These are phyloP conservation scores for Calycopis cecrops DNA, from an alignment of 1,140 invertebrate species.

Conservation along the genomic window DNA sequence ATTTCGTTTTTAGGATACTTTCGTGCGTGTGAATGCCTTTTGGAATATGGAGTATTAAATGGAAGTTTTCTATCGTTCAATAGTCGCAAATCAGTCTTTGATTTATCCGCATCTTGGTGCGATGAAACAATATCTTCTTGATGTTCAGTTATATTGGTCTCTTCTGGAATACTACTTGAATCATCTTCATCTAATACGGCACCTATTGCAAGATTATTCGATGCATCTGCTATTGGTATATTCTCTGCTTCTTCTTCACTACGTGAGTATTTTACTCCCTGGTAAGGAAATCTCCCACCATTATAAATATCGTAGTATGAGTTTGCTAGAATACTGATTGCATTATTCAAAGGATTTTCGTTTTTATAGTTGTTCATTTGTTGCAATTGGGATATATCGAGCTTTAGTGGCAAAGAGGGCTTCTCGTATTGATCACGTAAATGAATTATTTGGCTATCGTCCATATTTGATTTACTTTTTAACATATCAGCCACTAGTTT, in stretches of 20 bases:
- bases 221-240: conserved; percentile 59
- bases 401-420: conserved; percentile 41
- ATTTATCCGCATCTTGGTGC: conserved; percentile 38
- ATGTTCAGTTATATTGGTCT: conserved; percentile 35
- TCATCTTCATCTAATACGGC: conserved; percentile 66
- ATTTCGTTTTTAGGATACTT: conserved; percentile 56
- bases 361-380: conserved; percentile 52
- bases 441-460: conserved; percentile 47
- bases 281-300: conserved; percentile 45
- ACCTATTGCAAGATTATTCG: conserved; percentile 64
- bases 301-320: conserved; percentile 54
- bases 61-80: conserved; percentile 40
- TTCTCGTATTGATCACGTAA: conserved; percentile 52
- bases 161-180: conserved; percentile 37
- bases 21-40: conserved; percentile 44
- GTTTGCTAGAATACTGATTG: conserved; percentile 36
- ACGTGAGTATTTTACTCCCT: conserved; percentile 63
- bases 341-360: conserved; percentile 45
- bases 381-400: conserved; percentile 65
- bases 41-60: conserved; percentile 41
- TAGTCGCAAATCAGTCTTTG: conserved; percentile 38
- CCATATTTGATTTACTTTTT: conserved; percentile 57
- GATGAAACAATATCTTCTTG: conserved; percentile 36
- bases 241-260: conserved; percentile 67
- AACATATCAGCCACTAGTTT: conserved; percentile 69